Evolutionary conservation across 2,113 vertebrate species (phyloP).

Genomic region (Rissa tridactyla): DNA sequence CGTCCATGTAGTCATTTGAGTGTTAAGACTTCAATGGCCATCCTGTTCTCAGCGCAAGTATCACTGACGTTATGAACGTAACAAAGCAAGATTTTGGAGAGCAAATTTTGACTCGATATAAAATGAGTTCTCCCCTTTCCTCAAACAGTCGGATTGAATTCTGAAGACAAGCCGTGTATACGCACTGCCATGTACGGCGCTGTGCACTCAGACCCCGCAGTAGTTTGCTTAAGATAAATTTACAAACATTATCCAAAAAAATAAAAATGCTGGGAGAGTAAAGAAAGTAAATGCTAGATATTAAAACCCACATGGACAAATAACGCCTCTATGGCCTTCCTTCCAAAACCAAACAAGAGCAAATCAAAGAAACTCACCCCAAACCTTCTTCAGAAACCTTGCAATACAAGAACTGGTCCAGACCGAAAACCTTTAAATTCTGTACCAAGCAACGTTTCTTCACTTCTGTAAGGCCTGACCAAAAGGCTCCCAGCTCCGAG

Average conservation of each 20-base stretch:
- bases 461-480: not conserved
- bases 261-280: not conserved
- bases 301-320: not conserved
- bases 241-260: not conserved
- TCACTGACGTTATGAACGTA: not conserved
- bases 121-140: not conserved
- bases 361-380: not conserved
- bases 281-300: not conserved
- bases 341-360: not conserved
- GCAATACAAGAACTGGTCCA: not conserved
- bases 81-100: not conserved
- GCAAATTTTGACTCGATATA: not conserved
- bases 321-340: not conserved
- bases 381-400: not conserved
- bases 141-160: not conserved
- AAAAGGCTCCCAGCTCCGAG: not conserved
- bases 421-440: not conserved
- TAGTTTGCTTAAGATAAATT: not conserved
- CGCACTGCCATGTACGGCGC: accelerated
- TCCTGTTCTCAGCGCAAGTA: not conserved
- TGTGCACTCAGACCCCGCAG: not conserved
- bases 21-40: not conserved
- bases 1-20: not conserved
- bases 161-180: not conserved
- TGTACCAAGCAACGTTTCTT: accelerated